phyloP scores from a whole-genome alignment of 2,888 invertebrate species.

The Ophioninae sp. region DNA sequence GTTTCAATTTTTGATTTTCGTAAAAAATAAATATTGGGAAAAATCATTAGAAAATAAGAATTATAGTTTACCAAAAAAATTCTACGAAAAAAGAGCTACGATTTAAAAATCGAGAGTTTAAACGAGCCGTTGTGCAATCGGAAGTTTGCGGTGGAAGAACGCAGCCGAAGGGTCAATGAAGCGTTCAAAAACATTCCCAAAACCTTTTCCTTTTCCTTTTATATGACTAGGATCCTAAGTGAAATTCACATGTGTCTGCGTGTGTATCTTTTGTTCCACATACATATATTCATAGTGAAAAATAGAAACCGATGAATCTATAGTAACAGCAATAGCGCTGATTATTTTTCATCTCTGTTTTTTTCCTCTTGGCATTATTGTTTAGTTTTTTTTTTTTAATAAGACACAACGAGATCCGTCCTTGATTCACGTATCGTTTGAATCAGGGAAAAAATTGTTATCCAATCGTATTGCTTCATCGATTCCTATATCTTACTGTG shows the following conservation, averaged over 20 bases:
- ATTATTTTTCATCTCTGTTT: slow-evolving; percentile 13
- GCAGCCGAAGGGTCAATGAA: slow-evolving; percentile 23
- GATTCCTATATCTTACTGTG: slow-evolving; percentile 50
- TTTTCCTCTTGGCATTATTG: slow-evolving; percentile 1
- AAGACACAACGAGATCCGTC: slow-evolving; percentile 26
- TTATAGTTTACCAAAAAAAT: too few relatives aligned
- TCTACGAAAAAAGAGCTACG: too few relatives aligned
- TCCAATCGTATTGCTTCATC: slow-evolving; percentile 48
- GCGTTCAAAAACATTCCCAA: slow-evolving; percentile 52
- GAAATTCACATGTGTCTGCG: slow-evolving; percentile 26
- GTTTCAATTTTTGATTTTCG: too few relatives aligned
- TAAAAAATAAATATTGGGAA: too few relatives aligned
- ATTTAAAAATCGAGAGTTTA: too few relatives aligned
- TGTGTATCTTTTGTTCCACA: neutral
- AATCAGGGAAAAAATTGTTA: slow-evolving; percentile 19
- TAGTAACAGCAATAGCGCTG: slow-evolving; percentile 15
- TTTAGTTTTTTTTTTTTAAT: slow-evolving; percentile 20
- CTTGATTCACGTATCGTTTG: slow-evolving; percentile 15
- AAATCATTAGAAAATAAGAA: too few relatives aligned
- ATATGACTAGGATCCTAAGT: slow-evolving; percentile 59
- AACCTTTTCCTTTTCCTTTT: slow-evolving; percentile 47
- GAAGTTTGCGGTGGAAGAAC: neutral
- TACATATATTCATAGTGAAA: slow-evolving; percentile 27
- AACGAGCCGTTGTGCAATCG: too few relatives aligned
- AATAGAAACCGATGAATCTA: slow-evolving; percentile 35